Conservation (phyloP, 2,113 vertebrate species). For the Pica pica region DNA sequence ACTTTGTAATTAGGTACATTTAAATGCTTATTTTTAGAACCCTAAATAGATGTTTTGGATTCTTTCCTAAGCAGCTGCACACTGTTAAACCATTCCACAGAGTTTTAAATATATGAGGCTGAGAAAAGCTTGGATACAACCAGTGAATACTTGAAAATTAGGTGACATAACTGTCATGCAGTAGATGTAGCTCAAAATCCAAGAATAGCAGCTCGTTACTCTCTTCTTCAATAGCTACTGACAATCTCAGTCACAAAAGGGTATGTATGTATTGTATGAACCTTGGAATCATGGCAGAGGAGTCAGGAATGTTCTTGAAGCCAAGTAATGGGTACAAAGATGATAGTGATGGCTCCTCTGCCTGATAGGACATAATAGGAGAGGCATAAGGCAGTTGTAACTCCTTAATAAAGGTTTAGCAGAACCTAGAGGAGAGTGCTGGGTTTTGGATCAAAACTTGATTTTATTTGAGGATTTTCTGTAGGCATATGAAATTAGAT, state of each 20-base stretch:
- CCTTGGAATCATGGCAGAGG: background rate
- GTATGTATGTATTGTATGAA: background rate
- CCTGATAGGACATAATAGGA: background rate
- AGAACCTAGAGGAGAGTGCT: background rate
- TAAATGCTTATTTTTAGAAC: conserved; percentile 41
- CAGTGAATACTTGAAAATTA: conserved; percentile 53
- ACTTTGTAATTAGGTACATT: conserved; percentile 37
- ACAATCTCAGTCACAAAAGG: background rate
- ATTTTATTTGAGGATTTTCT: background rate
- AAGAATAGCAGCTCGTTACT: conserved; percentile 48
- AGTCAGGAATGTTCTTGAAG: background rate
- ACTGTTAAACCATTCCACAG: conserved; percentile 34
- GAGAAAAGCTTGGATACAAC: conserved; percentile 28
- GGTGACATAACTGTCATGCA: conserved; percentile 43
- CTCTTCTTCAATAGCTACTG: background rate
- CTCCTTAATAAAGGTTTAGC: background rate
- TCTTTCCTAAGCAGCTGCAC: conserved; percentile 50
- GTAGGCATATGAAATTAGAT: background rate
- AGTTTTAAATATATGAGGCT: conserved; percentile 36
- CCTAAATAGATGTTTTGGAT: conserved; percentile 38
- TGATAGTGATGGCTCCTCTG: background rate
- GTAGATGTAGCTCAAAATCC: background rate
- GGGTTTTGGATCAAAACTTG: background rate
- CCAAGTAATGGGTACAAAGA: background rate
- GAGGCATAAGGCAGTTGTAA: background rate